These are phyloP conservation scores for Lycocorax pyrrhopterus DNA, from an alignment of 2,113 vertebrate genomes.

Conservation along the genomic window DNA sequence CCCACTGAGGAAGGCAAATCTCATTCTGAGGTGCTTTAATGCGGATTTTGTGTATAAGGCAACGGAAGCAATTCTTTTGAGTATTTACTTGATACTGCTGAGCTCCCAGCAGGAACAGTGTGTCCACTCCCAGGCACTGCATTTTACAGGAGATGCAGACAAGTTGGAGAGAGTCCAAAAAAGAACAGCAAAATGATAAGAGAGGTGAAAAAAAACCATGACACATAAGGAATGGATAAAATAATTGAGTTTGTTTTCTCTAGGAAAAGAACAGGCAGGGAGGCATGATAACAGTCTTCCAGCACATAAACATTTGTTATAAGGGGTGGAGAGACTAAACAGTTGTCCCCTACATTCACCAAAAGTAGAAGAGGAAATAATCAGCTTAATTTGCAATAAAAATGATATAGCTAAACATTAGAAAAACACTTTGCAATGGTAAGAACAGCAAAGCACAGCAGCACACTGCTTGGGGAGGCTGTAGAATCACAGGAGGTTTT, in stretches of 20 bases:
- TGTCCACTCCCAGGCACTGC: conserved; percentile 22
- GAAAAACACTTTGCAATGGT: conserved; percentile 26
- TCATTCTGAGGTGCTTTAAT: not conserved
- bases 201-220: not conserved
- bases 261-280: conserved; percentile 39
- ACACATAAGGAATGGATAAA: conserved; percentile 8
- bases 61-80: conserved; percentile 38
- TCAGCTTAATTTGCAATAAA: conserved; percentile 61
- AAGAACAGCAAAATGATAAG: conserved; percentile 28
- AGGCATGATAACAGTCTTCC: conserved; percentile 29
- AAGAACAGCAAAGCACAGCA: conserved; percentile 32
- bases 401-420: conserved; percentile 57
- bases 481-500: conserved; percentile 44
- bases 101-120: conserved; percentile 20
- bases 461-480: conserved; percentile 25
- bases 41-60: not conserved
- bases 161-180: conserved; percentile 11
- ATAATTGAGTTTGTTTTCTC: conserved; percentile 27
- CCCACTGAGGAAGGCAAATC: not conserved
- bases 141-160: conserved; percentile 18
- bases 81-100: not conserved
- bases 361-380: conserved; percentile 49
- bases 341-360: conserved; percentile 25
- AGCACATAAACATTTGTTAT: conserved; percentile 43
- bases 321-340: conserved; percentile 24